A percentile compares a stretch with the other conserved stretches of the same genome.
Evolutionary conservation across 1,140 invertebrate species (phyloP).

Genomic region (Orius laevigatus): DNA sequence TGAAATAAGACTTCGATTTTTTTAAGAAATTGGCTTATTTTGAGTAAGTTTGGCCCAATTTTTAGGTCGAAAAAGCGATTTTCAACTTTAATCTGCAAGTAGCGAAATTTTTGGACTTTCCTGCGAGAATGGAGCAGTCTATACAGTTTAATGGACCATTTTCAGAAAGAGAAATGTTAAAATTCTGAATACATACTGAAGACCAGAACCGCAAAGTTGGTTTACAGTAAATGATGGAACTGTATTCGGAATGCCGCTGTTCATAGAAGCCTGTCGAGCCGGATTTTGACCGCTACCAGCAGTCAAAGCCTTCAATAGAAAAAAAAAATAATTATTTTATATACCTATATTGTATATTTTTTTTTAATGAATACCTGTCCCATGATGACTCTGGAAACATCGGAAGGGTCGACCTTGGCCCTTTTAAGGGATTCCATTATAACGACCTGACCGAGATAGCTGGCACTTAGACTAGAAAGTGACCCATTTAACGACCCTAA

Average conservation of each 20-base stretch:
- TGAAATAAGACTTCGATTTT: no score
- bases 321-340: constrained; percentile 10
- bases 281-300: constrained; percentile 73
- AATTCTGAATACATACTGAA: constrained; percentile 45
- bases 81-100: no score
- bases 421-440: constrained; percentile 54
- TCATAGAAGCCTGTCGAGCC: constrained; percentile 59
- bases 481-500: constrained; percentile 53
- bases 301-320: constrained; percentile 38
- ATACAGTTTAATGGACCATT: no score
- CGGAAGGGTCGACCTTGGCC: constrained; percentile 37
- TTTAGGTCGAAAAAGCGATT: no score
- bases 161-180: no score
- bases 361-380: no score
- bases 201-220: constrained; percentile 74
- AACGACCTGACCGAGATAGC: constrained; percentile 56
- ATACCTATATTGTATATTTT: no score
- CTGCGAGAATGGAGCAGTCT: no score
- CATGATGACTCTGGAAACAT: constrained; percentile 71
- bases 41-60: no score
- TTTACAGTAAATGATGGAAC: constrained; percentile 64
- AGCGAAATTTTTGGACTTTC: no score
- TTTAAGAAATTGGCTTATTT: no score
- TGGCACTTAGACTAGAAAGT: constrained; percentile 46
- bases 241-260: constrained; percentile 54